Evolutionary conservation across 2,888 invertebrate genomes (phyloP).

Genomic region (Erannis defoliaria): DNA sequence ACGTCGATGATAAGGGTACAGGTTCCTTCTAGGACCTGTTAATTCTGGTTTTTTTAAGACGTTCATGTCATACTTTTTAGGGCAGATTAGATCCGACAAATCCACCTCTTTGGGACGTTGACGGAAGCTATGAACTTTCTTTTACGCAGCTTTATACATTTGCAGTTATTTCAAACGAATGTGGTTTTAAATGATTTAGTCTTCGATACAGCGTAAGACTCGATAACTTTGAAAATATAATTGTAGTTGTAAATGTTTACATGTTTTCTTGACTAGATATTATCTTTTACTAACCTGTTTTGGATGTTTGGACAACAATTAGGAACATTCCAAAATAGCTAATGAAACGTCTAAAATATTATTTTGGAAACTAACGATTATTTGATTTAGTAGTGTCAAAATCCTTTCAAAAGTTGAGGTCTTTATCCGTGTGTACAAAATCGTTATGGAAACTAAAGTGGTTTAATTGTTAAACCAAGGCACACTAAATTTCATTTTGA

Average conservation of each 20-base stretch:
- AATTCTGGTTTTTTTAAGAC: too few species aligned
- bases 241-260: background rate
- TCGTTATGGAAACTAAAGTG: slow-evolving; percentile 4
- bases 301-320: slow-evolving; percentile 9
- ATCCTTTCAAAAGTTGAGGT: background rate
- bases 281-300: background rate
- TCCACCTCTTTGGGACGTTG: too few species aligned
- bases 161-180: too few species aligned
- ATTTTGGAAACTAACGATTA: background rate
- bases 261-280: background rate
- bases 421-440: slow-evolving; percentile 5
- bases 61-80: too few species aligned
- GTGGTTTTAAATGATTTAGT: background rate
- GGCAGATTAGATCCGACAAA: too few species aligned
- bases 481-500: slow-evolving; percentile 30
- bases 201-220: background rate
- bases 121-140: too few species aligned
- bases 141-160: too few species aligned
- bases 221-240: background rate
- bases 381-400: background rate
- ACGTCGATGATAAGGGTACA: too few species aligned
- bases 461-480: slow-evolving; percentile 7
- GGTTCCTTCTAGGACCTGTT: too few species aligned
- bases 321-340: slow-evolving; percentile 39
- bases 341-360: background rate